Evolutionary conservation across 1,140 invertebrate species (phyloP), one percentile per base, ranked within the genome.

Genomic region (Venturia canescens): DNA sequence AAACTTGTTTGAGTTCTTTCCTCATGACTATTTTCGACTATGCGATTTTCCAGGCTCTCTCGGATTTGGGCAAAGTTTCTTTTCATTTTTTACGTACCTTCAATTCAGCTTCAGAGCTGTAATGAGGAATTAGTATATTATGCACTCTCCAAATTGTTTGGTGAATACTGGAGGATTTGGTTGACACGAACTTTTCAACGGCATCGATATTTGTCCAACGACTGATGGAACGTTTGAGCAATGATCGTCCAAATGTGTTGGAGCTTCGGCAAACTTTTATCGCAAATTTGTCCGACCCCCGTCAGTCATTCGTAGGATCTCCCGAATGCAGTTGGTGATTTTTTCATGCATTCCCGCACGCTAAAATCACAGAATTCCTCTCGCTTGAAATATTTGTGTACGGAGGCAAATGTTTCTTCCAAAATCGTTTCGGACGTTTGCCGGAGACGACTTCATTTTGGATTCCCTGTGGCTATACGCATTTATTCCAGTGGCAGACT

Each of bases 311-410:
- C 18, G 3, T 57, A 18, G 0, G 53, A 57, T 57, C 16, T 57
- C 21, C 21, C 53, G n/a, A 16, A 63, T 80, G 50, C 21, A 11
- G 13, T 44, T 44, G 44, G 13, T 34, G 27, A 18, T 80, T 57
- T 66, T 66, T 75, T 75, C 67, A 75, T 75, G 34, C 66, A 53
- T 60, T 15, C 31, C 44, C 6, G 11, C 29, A 16, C 76, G 26
- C 21, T 60, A 29, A 44, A 44, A 44, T 29, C 74, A 29, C 34
- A 18, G 29, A 53, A 48, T 66, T 67, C 53, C 63, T 50, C 80
- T 81, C 77, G 76, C 71, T 80, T 82, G 67, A 44, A 44, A 23
- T 21, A 23, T 57, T 57, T 57, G 53, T 1, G 3, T 23, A 13
- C 13, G 38, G 38, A 13, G 0, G 38, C 38, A 44, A 44, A 44